Conservation (phyloP, 2,888 invertebrate genomes). For the Eledona agricola region DNA sequence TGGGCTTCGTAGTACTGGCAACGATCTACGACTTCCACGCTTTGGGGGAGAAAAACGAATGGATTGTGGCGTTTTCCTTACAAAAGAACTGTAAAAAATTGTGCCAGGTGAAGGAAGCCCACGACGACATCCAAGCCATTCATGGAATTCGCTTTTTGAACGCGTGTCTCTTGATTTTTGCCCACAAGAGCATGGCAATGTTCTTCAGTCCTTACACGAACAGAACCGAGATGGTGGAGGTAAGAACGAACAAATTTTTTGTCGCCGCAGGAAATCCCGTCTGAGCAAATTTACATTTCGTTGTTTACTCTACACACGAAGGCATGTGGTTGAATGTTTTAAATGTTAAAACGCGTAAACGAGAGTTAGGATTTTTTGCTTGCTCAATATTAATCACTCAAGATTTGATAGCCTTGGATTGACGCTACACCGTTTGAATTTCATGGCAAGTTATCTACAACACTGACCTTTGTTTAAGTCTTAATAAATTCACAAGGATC, state of each 20-base stretch:
- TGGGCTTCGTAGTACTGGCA: slow-evolving; percentile 50
- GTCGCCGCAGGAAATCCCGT: background rate
- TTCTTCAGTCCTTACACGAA: slow-evolving; percentile 74
- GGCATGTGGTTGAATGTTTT: too few species aligned
- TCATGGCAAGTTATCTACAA: too few species aligned
- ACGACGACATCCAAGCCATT: slow-evolving; percentile 70
- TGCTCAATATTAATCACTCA: too few species aligned
- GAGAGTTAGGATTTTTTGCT: too few species aligned
- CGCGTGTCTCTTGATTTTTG: slow-evolving; percentile 69
- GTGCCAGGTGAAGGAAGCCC: slow-evolving; percentile 64
- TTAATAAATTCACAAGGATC: too few species aligned
- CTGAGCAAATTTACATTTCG: background rate
- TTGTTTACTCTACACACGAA: background rate
- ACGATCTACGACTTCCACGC: slow-evolving; percentile 52
- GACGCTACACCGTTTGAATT: too few species aligned
- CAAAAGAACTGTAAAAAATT: slow-evolving; percentile 68
- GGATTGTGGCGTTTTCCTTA: slow-evolving; percentile 70
- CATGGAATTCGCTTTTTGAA: slow-evolving; percentile 75
- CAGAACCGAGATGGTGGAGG: slow-evolving; percentile 73
- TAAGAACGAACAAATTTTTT: slow-evolving; percentile 50
- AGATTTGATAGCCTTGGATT: too few species aligned
- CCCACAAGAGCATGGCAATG: slow-evolving; percentile 77
- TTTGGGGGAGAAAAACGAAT: slow-evolving; percentile 57
- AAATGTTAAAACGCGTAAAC: too few species aligned
- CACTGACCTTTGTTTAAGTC: too few species aligned